phyloP scores from a whole-genome alignment of 2,797 vertebrate genomes.

The Myripristis murdjan region DNA sequence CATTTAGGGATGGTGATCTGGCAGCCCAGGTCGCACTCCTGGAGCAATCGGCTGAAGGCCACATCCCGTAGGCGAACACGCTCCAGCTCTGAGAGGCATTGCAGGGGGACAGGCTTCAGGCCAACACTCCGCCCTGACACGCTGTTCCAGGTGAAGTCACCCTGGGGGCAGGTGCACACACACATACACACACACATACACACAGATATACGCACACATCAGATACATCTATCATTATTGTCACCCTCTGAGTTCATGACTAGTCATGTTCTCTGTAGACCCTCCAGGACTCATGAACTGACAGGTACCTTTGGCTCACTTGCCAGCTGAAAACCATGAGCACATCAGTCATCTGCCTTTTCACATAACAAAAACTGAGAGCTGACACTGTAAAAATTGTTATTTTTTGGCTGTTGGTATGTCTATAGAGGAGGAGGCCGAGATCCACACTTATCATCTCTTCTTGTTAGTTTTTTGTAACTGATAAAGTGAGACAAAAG shows the following conservation, averaged over 20 bases:
- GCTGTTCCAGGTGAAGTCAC: slow-evolving; percentile 97
- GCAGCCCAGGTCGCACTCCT: slow-evolving; percentile 93
- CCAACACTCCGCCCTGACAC: slow-evolving; percentile 91
- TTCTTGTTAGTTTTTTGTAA: background rate
- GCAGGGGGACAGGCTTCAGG: slow-evolving; percentile 94
- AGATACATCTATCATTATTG: slow-evolving; percentile 31
- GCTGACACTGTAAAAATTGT: background rate
- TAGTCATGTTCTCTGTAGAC: background rate
- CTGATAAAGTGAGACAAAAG: slow-evolving; percentile 7
- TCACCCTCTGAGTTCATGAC: background rate
- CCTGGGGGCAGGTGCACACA: slow-evolving; percentile 80
- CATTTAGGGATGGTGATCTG: slow-evolving; percentile 98
- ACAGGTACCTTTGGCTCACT: slow-evolving; percentile 33
- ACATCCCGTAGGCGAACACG: slow-evolving; percentile 95
- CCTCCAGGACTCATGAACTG: slow-evolving; percentile 3
- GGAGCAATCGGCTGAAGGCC: slow-evolving; percentile 92
- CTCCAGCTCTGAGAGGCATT: slow-evolving; percentile 97
- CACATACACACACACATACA: slow-evolving; percentile 22
- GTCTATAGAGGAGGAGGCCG: background rate
- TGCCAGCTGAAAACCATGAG: slow-evolving; percentile 31
- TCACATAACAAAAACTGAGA: slow-evolving; percentile 23
- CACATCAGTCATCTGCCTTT: slow-evolving; percentile 28
- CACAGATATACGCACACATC: slow-evolving; percentile 11
- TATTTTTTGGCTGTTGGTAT: slow-evolving; percentile 3
- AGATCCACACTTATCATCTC: background rate